These are phyloP conservation scores for Cavia aperea DNA, from an alignment of 2,113 vertebrate species.

Conservation along the genomic window DNA sequence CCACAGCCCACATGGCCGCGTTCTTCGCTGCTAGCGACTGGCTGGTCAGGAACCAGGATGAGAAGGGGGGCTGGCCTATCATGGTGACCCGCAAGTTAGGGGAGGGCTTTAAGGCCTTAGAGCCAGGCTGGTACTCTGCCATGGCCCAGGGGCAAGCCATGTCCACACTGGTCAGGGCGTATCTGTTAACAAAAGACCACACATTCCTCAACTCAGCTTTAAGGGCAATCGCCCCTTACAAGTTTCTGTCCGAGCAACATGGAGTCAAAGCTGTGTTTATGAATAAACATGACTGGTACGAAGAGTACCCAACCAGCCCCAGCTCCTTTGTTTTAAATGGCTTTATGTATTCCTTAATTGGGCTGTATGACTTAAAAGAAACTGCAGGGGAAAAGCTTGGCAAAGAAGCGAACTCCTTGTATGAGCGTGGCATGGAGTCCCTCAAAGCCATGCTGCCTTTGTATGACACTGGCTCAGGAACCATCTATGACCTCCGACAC, in stretches of 20 bases:
- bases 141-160: constrained; percentile 99
- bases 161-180: constrained; percentile 93
- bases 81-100: constrained; percentile 96
- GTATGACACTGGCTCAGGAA: constrained; percentile 95
- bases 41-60: constrained; percentile 95
- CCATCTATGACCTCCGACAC: constrained; percentile 96
- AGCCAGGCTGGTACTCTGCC: constrained; percentile 98
- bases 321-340: constrained; percentile 98
- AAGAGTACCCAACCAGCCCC: constrained; percentile 95
- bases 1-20: constrained; percentile 93
- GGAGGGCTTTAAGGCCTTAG: constrained; percentile 91
- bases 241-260: constrained; percentile 86
- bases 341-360: constrained; percentile 96
- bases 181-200: constrained; percentile 89
- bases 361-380: constrained; percentile 93
- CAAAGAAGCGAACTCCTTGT: constrained; percentile 84
- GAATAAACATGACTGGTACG: constrained; percentile 95
- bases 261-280: constrained; percentile 96
- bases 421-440: constrained; percentile 91
- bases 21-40: constrained; percentile 95
- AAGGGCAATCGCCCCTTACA: constrained; percentile 88
- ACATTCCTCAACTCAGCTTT: constrained; percentile 88
- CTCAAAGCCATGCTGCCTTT: constrained; percentile 96
- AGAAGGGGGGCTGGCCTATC: constrained; percentile 95
- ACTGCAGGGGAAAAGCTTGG: constrained; percentile 89